These are phyloP conservation scores for Planococcus citri DNA, from an alignment of 1,140 invertebrate genomes.

Conservation along the genomic window DNA sequence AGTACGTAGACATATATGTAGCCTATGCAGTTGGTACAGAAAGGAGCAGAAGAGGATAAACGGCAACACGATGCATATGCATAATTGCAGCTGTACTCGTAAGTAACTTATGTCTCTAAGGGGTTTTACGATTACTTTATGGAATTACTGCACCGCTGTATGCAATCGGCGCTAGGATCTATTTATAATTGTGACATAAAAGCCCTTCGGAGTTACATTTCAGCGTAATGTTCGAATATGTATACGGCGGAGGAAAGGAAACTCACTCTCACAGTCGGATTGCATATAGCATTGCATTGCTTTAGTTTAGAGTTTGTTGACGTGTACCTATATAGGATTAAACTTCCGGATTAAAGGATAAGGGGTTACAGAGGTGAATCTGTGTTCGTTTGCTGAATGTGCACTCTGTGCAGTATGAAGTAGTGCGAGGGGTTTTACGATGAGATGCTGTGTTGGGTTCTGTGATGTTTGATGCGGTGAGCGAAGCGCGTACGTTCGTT, in stretches of 20 bases:
- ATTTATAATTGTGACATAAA: conserved; percentile 8
- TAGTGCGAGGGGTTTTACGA: too few relatives aligned
- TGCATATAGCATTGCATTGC: neutral
- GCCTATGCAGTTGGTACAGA: too few relatives aligned
- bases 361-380: neutral
- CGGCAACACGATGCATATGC: neutral
- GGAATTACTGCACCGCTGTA: neutral
- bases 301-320: too few relatives aligned
- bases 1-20: too few relatives aligned
- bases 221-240: conserved; percentile 1
- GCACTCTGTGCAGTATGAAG: too few relatives aligned
- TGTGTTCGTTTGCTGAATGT: too few relatives aligned
- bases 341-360: neutral
- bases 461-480: too few relatives aligned
- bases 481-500: too few relatives aligned
- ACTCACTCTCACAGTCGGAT: neutral
- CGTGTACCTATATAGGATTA: neutral
- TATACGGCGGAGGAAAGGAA: too few relatives aligned
- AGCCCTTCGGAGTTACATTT: neutral
- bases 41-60: neutral
- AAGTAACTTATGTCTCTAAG: conserved; percentile 3
- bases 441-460: too few relatives aligned
- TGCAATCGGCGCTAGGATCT: neutral
- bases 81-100: conserved; percentile 2
- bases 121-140: conserved; percentile 2